Conservation (phyloP, 1,140 invertebrate species). For the Leptoteleia sp. region DNA sequence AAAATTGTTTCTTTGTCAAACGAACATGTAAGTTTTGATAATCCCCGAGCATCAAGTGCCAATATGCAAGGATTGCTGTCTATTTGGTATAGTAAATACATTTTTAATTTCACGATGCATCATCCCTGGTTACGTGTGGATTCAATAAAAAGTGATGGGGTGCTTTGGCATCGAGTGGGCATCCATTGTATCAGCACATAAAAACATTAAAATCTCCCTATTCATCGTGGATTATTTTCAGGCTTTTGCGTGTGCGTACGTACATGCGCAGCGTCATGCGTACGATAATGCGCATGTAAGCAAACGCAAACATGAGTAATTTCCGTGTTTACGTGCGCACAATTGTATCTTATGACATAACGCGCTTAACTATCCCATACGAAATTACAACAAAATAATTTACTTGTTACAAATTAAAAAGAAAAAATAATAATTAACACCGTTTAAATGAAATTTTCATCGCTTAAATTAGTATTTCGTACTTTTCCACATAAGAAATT, state of each 20-base stretch:
- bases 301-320: constrained; percentile 50
- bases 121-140: constrained; percentile 70
- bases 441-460: no score
- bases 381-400: no score
- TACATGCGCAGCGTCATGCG: constrained; percentile 37
- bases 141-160: constrained; percentile 79
- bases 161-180: constrained; percentile 79
- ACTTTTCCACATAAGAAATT: no score
- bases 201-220: constrained; percentile 82
- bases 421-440: no score
- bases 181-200: constrained; percentile 79
- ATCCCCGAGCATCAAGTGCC: constrained; percentile 64
- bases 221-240: constrained; percentile 78
- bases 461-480: no score
- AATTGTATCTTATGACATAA: no score
- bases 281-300: constrained; percentile 49
- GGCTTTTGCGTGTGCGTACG: constrained; percentile 49
- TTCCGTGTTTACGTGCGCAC: constrained; percentile 42
- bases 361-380: no score
- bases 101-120: constrained; percentile 75
- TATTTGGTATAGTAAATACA: constrained; percentile 74
- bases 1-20: constrained; percentile 33
- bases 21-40: constrained; percentile 62
- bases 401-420: no score
- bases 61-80: constrained; percentile 66